These are phyloP conservation scores for Colinus virginianus DNA, from an alignment of 2,113 vertebrate species.

Conservation along the genomic window DNA sequence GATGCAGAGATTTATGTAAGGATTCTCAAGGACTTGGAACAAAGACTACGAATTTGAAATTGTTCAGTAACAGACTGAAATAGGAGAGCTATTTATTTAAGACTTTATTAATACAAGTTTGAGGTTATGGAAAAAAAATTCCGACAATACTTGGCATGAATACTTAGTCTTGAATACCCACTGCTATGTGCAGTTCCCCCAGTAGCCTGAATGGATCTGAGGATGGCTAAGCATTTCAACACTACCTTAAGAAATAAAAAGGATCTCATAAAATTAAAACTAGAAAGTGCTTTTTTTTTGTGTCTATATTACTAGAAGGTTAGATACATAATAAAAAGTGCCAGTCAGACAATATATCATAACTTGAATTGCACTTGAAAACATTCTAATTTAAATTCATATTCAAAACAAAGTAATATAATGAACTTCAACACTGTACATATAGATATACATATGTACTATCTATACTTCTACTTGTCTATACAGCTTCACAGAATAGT, in stretches of 20 bases:
- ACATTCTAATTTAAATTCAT: neutral
- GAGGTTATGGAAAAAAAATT: neutral
- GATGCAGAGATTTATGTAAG: neutral
- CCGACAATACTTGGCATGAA: neutral
- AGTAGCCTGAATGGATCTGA: neutral
- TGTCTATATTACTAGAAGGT: neutral
- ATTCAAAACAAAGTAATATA: neutral
- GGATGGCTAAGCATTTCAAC: neutral
- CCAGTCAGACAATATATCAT: neutral
- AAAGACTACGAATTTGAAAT: neutral
- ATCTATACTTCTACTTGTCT: neutral
- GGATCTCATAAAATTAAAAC: neutral
- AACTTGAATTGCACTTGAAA: neutral
- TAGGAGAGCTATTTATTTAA: neutral
- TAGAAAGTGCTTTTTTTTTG: neutral
- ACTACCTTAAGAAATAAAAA: neutral
- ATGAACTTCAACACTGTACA: neutral
- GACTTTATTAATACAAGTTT: neutral
- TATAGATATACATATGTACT: no score
- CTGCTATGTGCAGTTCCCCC: neutral
- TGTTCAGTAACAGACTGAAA: neutral
- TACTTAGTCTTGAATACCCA: neutral
- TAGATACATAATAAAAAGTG: neutral
- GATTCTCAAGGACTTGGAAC: neutral
- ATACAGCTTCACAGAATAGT: neutral